phyloP scores from a whole-genome alignment of 1,140 invertebrate species.

The Geopemphigus sp. region DNA sequence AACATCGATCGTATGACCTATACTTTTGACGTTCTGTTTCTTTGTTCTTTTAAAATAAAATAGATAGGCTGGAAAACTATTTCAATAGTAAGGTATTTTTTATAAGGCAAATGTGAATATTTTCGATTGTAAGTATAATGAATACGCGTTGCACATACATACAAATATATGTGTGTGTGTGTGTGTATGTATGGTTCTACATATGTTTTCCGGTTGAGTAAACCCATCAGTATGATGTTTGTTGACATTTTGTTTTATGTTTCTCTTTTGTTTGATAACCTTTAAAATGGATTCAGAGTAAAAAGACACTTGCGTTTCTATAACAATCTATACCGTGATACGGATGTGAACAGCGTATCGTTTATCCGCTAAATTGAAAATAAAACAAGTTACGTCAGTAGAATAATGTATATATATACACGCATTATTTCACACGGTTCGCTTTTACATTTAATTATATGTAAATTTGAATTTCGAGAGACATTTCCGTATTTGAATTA shows the following conservation, averaged over 20 bases:
- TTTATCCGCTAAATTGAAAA: neutral
- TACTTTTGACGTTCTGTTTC: neutral
- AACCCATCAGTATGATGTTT: constrained; percentile 11
- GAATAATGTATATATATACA: neutral
- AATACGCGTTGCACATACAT: neutral
- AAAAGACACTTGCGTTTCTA: constrained; percentile 6
- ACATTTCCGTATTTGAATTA: too few relatives aligned
- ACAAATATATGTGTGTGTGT: neutral
- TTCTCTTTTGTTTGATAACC: constrained; percentile 13
- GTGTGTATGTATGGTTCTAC: too few relatives aligned
- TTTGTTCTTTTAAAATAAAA: neutral
- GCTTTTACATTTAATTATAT: too few relatives aligned
- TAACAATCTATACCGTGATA: neutral
- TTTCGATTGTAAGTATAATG: neutral
- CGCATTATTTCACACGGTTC: neutral
- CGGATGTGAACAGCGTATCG: neutral
- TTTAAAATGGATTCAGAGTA: constrained; percentile 23
- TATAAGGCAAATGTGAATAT: too few relatives aligned
- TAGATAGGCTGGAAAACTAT: too few relatives aligned
- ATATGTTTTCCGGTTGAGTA: neutral
- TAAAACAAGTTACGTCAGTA: neutral
- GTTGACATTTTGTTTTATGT: neutral
- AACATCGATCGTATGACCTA: too few relatives aligned
- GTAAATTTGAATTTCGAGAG: too few relatives aligned
- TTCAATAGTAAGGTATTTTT: too few relatives aligned